Evolutionary conservation across 1,140 invertebrate genomes (phyloP), one percentile per base, ranked within the genome.

Genomic region (Caenorhabditis briggsae): DNA sequence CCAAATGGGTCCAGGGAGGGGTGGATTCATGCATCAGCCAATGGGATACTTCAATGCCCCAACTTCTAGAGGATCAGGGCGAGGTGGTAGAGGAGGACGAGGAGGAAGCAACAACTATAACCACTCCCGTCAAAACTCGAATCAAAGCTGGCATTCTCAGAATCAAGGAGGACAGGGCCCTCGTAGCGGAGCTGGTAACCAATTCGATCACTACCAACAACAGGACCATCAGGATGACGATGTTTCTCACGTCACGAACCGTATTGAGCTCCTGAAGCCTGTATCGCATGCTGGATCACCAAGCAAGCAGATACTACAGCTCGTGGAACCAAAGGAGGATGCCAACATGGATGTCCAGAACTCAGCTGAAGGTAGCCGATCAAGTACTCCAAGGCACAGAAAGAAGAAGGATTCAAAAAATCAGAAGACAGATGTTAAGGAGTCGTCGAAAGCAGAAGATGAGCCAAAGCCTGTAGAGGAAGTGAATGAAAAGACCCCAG

Each of bases 181-280:
- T 11, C 9, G 41, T 43, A 1, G 33, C 25, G 33, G 33, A 33
- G 33, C 33, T 33, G 33, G 33, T 33, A 33, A 16, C 11, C 12
- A 78, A 5, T 78, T 23, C n/a, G n/a, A 50, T 20, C 70, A 48
- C 2, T 43, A 50, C 11, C 20, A 48, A 11, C 2, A 12, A 18
- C 25, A 50, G 2, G 14, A 23, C 50, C 43, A 78, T 2, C 14
- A 78, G 23, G 70, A 53, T 9, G 46, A 78, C 14, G n/a, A 8
- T 5, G 20, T 78, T 50, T 5, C 43, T n/a, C 64, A 70, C 12
- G 3, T 70, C 16, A 78, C 70, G 20, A 78, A 78, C 20, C 50
- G 46, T 23, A 78, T 78, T 23, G 70, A 78, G 20, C 70, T 53
- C 50, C 70, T 78, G 23, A 41, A 70, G n/a, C 70, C 70, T n/a